These are phyloP conservation scores for Regulus satrapa DNA, from an alignment of 2,113 vertebrate genomes.

Conservation along the genomic window DNA sequence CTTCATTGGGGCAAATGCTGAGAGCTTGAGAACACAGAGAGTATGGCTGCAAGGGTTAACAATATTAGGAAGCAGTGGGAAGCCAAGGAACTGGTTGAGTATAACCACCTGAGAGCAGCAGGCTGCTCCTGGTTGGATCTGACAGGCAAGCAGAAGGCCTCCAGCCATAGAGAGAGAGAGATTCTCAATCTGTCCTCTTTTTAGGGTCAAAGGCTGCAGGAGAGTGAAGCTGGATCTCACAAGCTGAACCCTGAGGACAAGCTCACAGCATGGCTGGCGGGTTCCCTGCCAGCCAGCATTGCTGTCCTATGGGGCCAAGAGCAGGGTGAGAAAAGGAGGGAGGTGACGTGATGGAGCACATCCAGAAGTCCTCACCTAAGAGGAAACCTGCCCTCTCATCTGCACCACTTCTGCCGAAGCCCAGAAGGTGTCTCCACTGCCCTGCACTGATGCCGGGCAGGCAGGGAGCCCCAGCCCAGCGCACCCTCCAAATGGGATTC, in stretches of 20 bases:
- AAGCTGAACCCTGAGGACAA: background rate
- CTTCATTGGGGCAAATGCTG: background rate
- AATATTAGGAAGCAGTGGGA: background rate
- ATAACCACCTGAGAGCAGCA: background rate
- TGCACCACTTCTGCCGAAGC: background rate
- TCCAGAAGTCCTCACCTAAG: background rate
- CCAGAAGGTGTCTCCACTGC: slow-evolving; percentile 67
- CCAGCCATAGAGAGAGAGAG: background rate
- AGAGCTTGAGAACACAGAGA: background rate
- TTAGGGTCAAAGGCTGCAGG: background rate
- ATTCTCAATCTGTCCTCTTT: background rate
- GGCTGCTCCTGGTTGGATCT: background rate
- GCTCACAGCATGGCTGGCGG: fast-evolving
- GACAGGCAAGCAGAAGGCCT: background rate
- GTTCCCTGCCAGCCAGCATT: background rate
- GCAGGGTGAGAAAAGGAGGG: background rate
- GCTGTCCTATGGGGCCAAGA: background rate
- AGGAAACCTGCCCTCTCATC: background rate
- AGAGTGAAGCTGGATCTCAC: background rate
- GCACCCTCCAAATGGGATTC: background rate
- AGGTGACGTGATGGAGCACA: fast-evolving
- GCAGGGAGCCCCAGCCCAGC: background rate
- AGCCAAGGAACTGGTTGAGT: background rate
- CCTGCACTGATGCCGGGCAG: background rate
- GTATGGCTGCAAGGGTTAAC: background rate